Evolutionary conservation across 2,888 invertebrate genomes (phyloP).

Genomic region (Sericinus montela): DNA sequence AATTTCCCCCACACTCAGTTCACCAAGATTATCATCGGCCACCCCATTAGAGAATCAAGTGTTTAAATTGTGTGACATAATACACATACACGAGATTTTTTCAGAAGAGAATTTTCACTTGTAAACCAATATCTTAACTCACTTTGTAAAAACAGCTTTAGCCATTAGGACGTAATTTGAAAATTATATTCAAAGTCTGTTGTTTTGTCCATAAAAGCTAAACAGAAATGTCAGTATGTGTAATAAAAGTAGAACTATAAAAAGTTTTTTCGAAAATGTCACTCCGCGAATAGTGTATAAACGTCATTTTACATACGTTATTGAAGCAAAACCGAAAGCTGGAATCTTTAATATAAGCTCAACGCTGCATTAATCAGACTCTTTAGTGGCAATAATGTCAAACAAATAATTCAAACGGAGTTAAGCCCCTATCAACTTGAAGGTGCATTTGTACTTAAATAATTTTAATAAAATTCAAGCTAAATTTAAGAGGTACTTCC

Average conservation of each 20-base stretch:
- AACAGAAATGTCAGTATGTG: neutral
- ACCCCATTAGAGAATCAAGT: too few relatives aligned
- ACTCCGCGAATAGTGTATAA: neutral
- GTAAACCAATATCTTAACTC: too few relatives aligned
- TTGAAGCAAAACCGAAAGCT: slow-evolving; percentile 51
- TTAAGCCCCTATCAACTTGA: neutral
- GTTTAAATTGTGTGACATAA: too few relatives aligned
- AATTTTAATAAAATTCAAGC: too few relatives aligned
- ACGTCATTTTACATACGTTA: slow-evolving; percentile 40
- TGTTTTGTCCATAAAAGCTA: neutral
- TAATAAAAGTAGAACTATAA: neutral
- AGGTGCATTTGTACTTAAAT: neutral
- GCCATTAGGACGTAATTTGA: too few relatives aligned
- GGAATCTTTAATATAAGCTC: slow-evolving; percentile 52
- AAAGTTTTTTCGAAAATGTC: neutral
- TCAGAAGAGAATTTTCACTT: too few relatives aligned
- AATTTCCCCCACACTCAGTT: too few relatives aligned
- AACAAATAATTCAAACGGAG: slow-evolving; percentile 45
- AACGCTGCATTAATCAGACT: slow-evolving; percentile 54
- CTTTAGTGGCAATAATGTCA: slow-evolving; percentile 56
- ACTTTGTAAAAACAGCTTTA: too few relatives aligned
- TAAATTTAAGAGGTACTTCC: neutral
- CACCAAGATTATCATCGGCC: too few relatives aligned
- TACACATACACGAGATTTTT: too few relatives aligned
- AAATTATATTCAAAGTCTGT: too few relatives aligned